Evolutionary conservation across 2,888 invertebrate genomes (phyloP), one percentile per base, ranked within the genome.

Genomic region (Oscheius sp.): DNA sequence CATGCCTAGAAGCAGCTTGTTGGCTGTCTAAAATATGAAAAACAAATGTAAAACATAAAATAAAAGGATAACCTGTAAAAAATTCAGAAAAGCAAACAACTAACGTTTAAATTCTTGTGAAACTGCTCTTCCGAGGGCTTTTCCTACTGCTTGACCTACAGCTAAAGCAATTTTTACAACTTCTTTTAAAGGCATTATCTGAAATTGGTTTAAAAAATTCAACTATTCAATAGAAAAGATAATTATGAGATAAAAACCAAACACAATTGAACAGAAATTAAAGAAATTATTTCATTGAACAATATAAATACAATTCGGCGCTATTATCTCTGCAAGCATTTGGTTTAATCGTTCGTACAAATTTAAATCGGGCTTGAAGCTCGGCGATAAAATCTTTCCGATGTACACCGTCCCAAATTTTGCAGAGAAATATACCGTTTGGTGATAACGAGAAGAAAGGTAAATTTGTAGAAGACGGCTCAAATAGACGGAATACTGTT

Each of bases 361-460:
- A 56, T 6, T 64, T 45, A 63, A 88, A 88, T 6, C 72, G 43
- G 3, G 61, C 64, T 18, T 74, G 63, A 16, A 88, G 66, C 43
- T 87, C 85, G 1, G 53, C 63, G 29, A 79, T 69, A 21, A 88
- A 86, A 0, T 78, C 69, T 6, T 56, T 45, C 29, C 82, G 74
- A 27, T 69, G 76, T 52, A 45, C 56, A 1, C 88, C 88, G 52
- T 88, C 88, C 84, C 86, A 89, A 21, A 88, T 79, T 72, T 83
- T 83, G 71, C 86, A 87, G 41, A 88, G 46, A 74, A 85, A 88
- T 0, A 72, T 70, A 9, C 78, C 84, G n/a, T 80, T 61, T 6
- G 59, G 56, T 12, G 77, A 72, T 27, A 87, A 72, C n/a, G 80
- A 55, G 12, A 87, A 72, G 21, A 76, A 77, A 6, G 74, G 69